Base-by-base conservation (phyloP, 2,888 invertebrate species). In the Pollenia griseotomentosa region DNA sequence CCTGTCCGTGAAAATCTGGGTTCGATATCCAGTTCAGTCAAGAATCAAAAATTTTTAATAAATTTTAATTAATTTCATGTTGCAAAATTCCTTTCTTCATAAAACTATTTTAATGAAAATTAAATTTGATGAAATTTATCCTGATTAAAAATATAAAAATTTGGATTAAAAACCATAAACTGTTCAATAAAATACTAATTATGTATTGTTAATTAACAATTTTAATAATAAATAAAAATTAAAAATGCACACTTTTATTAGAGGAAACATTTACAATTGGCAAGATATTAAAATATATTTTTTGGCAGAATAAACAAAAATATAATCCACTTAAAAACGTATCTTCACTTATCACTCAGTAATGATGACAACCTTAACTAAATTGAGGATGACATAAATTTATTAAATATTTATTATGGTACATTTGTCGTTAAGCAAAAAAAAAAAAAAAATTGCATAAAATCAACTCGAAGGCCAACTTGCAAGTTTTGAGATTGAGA, bases 201-300 rank as follows among this genome's bases (percentile, higher is more conserved):
- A 19, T 19, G 19, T 19, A 19, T 19, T 19, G 48, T 33, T 46
- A 48, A 66, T 66, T 23, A 66, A 66, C 66, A 66, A 23, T 33
- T 51, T 48, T 48, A 66, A 66, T 66, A 66, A 19, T 44, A 46
- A 19, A 46, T 7, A 51, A 8, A 46, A 23, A 68, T 46, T 19
- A 51, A 65, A 65, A 51, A 68, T 68, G 33, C 23, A 68, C 14
- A 11, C 12, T 65, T 65, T 46, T 65, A 46, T 46, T 5, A 44
- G 4, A 46, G 16, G n/a, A 66, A 48, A 14, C 48, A 66, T 33
- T 33, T 33, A 33, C 33, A 4, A 68, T 68, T 68, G 40, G 2
- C 14, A 68, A 33, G 14, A 68, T 48, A 68, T 33, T 33, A 48
- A 14, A 51, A 51, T 33, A 51, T 68, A 68, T 68, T 51, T 51